A percentile compares a stretch with the other conserved stretches of the same genome.
These are phyloP conservation scores for Trogon surrucura DNA, from an alignment of 2,113 vertebrate species.

Conservation along the genomic window DNA sequence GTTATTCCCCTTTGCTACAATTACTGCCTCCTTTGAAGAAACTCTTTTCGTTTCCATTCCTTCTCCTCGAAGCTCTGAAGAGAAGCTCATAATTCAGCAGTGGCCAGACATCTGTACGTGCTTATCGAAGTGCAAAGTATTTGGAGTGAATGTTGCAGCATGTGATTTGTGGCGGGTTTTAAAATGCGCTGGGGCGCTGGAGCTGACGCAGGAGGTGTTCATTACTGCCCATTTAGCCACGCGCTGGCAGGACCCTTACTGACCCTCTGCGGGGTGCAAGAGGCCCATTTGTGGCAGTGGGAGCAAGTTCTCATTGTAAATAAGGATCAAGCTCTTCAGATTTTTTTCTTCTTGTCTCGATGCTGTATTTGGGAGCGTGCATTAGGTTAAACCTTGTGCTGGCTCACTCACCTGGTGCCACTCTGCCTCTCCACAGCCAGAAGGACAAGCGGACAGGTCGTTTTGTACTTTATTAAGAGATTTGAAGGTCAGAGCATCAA, in stretches of 20 bases:
- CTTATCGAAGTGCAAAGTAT: neutral
- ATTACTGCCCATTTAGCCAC: neutral
- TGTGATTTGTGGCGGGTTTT: neutral
- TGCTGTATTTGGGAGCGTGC: neutral
- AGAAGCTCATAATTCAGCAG: neutral
- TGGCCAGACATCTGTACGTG: neutral
- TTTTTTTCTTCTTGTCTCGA: neutral
- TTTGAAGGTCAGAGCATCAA: slow-evolving; percentile 68
- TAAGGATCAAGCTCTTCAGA: neutral
- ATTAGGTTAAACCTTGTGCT: neutral
- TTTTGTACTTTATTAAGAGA: slow-evolving; percentile 71
- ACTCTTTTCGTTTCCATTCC: neutral
- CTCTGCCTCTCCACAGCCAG: neutral
- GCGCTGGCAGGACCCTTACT: neutral
- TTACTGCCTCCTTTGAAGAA: neutral
- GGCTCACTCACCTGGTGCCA: neutral
- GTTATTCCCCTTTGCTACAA: neutral
- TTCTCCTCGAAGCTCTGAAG: neutral
- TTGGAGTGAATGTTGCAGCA: neutral
- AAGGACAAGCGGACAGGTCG: slow-evolving; percentile 40
- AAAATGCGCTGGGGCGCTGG: neutral
- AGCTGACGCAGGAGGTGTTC: neutral
- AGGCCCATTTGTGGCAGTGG: neutral
- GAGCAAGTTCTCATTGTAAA: neutral
- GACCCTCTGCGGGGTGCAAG: neutral